Conservation (phyloP, 2,888 invertebrate species). For the Amphipoea oculea region DNA sequence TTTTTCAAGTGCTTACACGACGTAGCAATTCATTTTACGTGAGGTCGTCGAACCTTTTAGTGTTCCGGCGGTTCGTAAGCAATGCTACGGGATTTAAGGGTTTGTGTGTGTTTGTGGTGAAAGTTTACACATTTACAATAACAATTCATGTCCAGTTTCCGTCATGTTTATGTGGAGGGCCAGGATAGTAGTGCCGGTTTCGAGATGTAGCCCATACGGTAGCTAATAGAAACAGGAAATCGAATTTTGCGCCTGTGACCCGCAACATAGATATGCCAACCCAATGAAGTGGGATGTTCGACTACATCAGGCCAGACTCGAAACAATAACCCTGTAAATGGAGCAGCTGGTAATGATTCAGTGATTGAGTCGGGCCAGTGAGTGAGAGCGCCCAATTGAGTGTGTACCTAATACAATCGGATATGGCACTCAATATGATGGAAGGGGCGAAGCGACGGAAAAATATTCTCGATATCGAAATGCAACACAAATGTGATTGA, state of each 20-base stretch:
- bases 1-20: constrained; percentile 70
- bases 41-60: constrained; percentile 81
- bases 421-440: constrained; percentile 77
- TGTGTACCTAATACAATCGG: constrained; percentile 79
- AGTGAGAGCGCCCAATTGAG: constrained; percentile 79
- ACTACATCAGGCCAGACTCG: constrained; percentile 76
- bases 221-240: constrained; percentile 79
- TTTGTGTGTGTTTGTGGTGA: constrained; percentile 74
- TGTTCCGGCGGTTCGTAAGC: constrained; percentile 80
- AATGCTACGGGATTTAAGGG: constrained; percentile 75
- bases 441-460: constrained; percentile 70
- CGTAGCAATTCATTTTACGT: constrained; percentile 73
- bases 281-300: constrained; percentile 74
- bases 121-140: constrained; percentile 74
- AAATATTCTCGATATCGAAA: constrained; percentile 60
- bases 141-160: constrained; percentile 64
- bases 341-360: constrained; percentile 77
- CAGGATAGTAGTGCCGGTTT: constrained; percentile 64
- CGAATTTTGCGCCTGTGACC: constrained; percentile 74
- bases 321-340: constrained; percentile 82
- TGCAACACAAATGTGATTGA: constrained; percentile 57
- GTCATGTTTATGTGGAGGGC: constrained; percentile 56
- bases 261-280: constrained; percentile 70
- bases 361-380: constrained; percentile 75
- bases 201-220: constrained; percentile 48